Percentiles rank a stretch among this genome's conserved stretches.
phyloP scores from a whole-genome alignment of 2,888 invertebrate species.

The Microchrysa polita region DNA sequence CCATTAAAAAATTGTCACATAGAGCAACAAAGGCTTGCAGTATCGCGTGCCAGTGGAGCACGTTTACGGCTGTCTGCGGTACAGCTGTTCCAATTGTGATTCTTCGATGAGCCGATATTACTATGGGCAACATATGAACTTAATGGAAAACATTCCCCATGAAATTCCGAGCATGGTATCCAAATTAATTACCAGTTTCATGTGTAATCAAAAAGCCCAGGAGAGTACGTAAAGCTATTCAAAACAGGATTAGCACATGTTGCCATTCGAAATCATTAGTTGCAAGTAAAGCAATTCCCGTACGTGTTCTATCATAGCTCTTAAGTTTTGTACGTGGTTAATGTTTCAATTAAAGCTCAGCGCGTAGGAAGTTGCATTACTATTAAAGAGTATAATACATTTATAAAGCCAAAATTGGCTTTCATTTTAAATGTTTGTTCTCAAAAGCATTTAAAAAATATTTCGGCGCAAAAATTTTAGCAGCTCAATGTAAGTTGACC shows the following conservation, averaged over 20 bases:
- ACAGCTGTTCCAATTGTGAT: conserved; percentile 2
- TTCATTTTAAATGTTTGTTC: too few relatives aligned
- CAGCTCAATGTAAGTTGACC: too few relatives aligned
- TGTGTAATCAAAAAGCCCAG: conserved; percentile 47
- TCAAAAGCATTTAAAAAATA: too few relatives aligned
- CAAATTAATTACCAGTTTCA: conserved; percentile 48
- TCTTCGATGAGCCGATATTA: conserved; percentile 18
- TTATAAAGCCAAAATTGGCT: too few relatives aligned
- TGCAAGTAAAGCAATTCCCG: conserved; percentile 26
- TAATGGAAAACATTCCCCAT: conserved; percentile 45
- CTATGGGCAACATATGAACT: conserved; percentile 44
- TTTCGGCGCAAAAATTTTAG: too few relatives aligned
- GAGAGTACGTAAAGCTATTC: conserved; percentile 26
- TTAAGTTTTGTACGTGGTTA: too few relatives aligned
- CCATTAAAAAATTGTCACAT: too few relatives aligned
- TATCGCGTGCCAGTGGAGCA: background rate
- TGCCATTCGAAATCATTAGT: conserved; percentile 37
- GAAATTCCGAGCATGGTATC: conserved; percentile 47
- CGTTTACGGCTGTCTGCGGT: background rate
- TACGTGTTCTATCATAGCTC: too few relatives aligned
- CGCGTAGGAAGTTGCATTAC: too few relatives aligned
- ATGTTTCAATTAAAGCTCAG: too few relatives aligned
- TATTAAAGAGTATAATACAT: too few relatives aligned
- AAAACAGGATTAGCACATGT: conserved; percentile 46
- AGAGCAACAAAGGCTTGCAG: too few relatives aligned